Conservation (phyloP, 2,797 vertebrate genomes). For the Karalla daura region DNA sequence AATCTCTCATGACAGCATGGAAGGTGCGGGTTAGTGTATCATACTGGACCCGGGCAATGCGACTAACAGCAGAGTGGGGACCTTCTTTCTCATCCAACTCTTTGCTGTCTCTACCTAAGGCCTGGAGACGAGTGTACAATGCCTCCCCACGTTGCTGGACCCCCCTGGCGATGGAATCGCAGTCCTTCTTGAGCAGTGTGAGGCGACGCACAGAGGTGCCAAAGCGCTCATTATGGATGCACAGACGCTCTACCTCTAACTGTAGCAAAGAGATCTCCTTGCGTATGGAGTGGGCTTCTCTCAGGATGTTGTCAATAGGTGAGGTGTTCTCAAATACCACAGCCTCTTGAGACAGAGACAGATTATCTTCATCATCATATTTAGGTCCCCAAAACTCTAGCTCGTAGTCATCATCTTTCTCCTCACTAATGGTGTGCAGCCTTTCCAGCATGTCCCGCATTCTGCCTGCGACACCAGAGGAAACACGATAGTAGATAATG, state of each 20-base stretch:
- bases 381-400: constrained; percentile 17
- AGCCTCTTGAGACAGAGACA: constrained; percentile 63
- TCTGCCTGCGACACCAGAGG: constrained; percentile 68
- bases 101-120: constrained; percentile 77
- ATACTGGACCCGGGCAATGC: constrained; percentile 85
- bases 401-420: constrained; percentile 36
- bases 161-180: constrained; percentile 87
- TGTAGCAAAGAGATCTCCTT: constrained; percentile 83
- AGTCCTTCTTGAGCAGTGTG: constrained; percentile 90
- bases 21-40: constrained; percentile 82
- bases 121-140: constrained; percentile 83
- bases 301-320: constrained; percentile 81
- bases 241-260: constrained; percentile 83
- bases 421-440: constrained; percentile 78
- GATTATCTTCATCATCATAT: constrained; percentile 52
- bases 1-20: constrained; percentile 85
- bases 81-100: constrained; percentile 80
- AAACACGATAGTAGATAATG: constrained; percentile 18
- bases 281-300: constrained; percentile 84
- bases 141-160: constrained; percentile 85
- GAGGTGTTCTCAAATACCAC: constrained; percentile 85
- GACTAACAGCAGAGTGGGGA: constrained; percentile 75
- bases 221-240: constrained; percentile 86
- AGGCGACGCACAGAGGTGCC: constrained; percentile 88
- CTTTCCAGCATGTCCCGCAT: constrained; percentile 92